Percentiles rank a stretch among this genome's conserved stretches.
Conservation (phyloP, 2,888 invertebrate genomes). For the Platycheirus albimanus region DNA sequence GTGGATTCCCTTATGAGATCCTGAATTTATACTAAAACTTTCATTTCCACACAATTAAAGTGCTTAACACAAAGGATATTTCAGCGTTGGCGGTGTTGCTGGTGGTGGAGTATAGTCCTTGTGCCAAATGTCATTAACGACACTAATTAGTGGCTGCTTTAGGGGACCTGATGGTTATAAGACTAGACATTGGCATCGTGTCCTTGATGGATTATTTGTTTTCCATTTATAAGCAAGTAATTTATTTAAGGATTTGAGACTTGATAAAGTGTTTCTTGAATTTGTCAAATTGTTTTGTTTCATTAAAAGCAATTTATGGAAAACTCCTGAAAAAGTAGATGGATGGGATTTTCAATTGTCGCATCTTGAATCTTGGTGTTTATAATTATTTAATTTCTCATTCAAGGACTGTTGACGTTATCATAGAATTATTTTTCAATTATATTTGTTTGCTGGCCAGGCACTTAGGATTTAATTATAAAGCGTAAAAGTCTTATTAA, state of each 20-base stretch:
- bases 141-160: conserved; percentile 14
- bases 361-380: too few relatives aligned
- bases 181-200: neutral
- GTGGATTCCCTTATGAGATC: conserved; percentile 15
- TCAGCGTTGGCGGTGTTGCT: neutral
- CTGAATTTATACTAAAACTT: conserved; percentile 4
- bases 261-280: neutral
- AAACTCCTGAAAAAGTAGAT: too few relatives aligned
- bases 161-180: neutral
- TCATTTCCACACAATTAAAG: conserved; percentile 37
- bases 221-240: neutral
- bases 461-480: too few relatives aligned
- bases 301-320: neutral
- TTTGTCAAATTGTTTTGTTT: neutral
- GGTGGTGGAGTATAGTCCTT: neutral
- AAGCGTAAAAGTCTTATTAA: too few relatives aligned
- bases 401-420: too few relatives aligned
- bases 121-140: conserved; percentile 13
- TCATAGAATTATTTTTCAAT: too few relatives aligned
- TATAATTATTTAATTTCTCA: too few relatives aligned
- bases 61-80: conserved; percentile 2
- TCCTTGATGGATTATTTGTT: neutral
- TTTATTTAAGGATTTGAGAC: conserved; percentile 3
- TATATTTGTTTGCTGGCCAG: too few relatives aligned
- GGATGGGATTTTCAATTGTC: too few relatives aligned